These are phyloP conservation scores for Cordilura impudica DNA, from an alignment of 2,888 invertebrate genomes.

Conservation along the genomic window DNA sequence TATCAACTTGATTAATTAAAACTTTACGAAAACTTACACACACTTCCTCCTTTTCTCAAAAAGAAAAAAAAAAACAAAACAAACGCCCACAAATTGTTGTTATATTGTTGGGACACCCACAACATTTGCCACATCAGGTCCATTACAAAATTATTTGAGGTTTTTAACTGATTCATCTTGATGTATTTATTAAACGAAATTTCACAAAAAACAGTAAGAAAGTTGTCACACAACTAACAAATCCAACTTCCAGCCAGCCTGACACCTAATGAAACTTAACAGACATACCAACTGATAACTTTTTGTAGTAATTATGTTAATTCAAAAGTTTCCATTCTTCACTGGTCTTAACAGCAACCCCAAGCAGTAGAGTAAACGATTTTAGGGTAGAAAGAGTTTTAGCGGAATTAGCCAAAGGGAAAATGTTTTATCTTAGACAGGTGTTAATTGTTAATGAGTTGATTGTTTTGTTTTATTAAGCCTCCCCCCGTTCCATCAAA, in stretches of 20 bases:
- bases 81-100: slow-evolving; percentile 8
- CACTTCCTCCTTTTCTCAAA: neutral
- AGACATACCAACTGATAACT: neutral
- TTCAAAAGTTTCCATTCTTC: neutral
- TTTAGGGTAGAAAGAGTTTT: neutral
- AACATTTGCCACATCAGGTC: slow-evolving; percentile 27
- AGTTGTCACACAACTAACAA: slow-evolving; percentile 12
- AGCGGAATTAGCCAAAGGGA: slow-evolving; percentile 15
- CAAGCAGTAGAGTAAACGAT: neutral
- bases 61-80: neutral
- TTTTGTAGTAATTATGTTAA: slow-evolving; percentile 29
- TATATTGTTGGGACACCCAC: slow-evolving; percentile 27
- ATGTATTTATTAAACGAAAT: neutral
- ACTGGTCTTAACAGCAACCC: neutral
- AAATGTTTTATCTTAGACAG: slow-evolving; percentile 22
- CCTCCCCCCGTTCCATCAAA: neutral
- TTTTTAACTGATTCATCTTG: slow-evolving; percentile 35
- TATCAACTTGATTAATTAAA: slow-evolving; percentile 40
- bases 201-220: neutral
- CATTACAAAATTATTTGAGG: slow-evolving; percentile 37
- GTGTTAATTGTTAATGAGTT: slow-evolving; percentile 46
- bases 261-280: neutral
- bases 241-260: neutral
- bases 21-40: slow-evolving; percentile 3
- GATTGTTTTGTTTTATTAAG: slow-evolving; percentile 16